A percentile compares a stretch with the other conserved stretches of the same genome.
Conservation (phyloP, 1,140 invertebrate genomes). For the Camponotus floridanus region DNA sequence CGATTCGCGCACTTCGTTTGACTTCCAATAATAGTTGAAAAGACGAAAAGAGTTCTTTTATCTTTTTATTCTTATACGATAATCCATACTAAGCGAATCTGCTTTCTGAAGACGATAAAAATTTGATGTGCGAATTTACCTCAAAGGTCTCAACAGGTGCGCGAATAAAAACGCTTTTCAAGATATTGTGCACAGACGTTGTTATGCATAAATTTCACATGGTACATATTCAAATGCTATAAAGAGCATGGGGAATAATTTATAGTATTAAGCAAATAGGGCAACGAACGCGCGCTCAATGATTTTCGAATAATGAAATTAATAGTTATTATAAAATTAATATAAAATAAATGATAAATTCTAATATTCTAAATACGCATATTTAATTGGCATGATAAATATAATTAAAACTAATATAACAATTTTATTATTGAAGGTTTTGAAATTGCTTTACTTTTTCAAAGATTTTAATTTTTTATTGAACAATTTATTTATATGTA, state of each 20-base stretch:
- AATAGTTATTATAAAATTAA: constrained; percentile 7
- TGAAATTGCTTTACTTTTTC: neutral
- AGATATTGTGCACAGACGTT: neutral
- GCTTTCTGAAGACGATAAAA: constrained; percentile 26
- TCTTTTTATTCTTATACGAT: constrained; percentile 47
- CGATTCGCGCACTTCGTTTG: constrained; percentile 14
- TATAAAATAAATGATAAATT: neutral
- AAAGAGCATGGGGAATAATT: neutral
- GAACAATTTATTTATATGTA: neutral
- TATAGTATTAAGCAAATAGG: neutral
- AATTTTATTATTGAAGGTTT: neutral
- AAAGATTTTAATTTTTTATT: neutral
- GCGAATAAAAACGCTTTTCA: constrained; percentile 1
- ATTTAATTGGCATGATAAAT: neutral
- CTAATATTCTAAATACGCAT: neutral
- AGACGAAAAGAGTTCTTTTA: neutral
- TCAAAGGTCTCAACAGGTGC: constrained; percentile 30
- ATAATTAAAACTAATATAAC: neutral
- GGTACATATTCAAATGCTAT: constrained; percentile 3
- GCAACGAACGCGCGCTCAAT: neutral
- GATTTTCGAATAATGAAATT: neutral
- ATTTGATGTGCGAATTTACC: constrained; percentile 29
- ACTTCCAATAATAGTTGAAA: constrained; percentile 44
- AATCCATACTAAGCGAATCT: constrained; percentile 24
- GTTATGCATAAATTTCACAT: neutral